Evolutionary conservation across 2,888 invertebrate species (phyloP).

Genomic region (Cataglyphis albicans): DNA sequence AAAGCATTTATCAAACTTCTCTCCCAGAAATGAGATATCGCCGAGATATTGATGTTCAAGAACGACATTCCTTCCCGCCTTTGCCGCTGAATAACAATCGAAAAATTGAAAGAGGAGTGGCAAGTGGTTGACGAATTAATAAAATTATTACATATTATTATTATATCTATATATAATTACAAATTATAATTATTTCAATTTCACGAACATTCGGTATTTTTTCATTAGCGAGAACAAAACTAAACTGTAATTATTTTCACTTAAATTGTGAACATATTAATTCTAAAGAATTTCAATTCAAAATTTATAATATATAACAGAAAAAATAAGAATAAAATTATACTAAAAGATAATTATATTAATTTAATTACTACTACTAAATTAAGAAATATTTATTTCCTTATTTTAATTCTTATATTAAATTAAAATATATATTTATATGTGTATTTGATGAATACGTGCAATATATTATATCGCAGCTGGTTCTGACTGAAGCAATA

Average conservation of each 20-base stretch:
- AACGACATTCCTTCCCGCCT: neutral
- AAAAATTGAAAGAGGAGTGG: neutral
- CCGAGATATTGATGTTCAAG: conserved; percentile 28
- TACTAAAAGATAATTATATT: neutral
- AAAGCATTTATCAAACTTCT: conserved; percentile 29
- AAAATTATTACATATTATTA: neutral
- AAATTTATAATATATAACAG: neutral
- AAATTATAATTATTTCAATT: conserved; percentile 10
- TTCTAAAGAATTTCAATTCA: neutral
- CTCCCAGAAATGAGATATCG: conserved; percentile 12
- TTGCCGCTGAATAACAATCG: conserved; percentile 4
- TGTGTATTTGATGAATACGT: neutral
- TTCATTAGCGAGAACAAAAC: neutral
- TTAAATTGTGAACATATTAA: neutral
- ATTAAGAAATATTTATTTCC: conserved; percentile 5
- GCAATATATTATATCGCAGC: neutral
- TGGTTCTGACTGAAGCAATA: neutral
- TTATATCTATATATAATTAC: neutral
- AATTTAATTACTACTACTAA: neutral
- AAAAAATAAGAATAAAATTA: neutral
- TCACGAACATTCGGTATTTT: neutral
- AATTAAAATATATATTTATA: neutral
- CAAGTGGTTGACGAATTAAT: neutral
- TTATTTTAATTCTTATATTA: neutral
- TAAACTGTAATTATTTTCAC: neutral